Percentiles rank a stretch among this genome's conserved stretches.
These are phyloP conservation scores for Didymodactylos carnosus DNA, from an alignment of 2,888 invertebrate genomes.

Conservation along the genomic window DNA sequence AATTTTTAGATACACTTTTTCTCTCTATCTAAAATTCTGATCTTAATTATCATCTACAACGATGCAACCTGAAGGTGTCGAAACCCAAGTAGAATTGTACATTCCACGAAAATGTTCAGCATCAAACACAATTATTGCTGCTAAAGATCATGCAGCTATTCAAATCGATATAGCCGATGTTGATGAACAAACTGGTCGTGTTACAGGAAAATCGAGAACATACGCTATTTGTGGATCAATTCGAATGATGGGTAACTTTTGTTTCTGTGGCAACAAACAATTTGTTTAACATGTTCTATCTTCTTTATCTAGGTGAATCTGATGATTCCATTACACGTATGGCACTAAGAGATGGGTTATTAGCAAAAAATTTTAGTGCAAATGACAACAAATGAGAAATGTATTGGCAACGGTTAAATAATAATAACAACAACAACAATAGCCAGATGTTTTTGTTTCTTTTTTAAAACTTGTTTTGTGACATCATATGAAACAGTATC, in stretches of 20 bases:
- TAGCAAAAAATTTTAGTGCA: background rate
- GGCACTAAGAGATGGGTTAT: slow-evolving; percentile 8
- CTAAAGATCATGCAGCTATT: slow-evolving; percentile 95
- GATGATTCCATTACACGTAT: slow-evolving; percentile 7
- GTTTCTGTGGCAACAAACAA: background rate
- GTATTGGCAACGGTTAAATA: too few relatives aligned
- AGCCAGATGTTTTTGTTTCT: too few relatives aligned
- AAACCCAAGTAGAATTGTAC: slow-evolving; percentile 88
- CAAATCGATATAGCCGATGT: slow-evolving; percentile 78
- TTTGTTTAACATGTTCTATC: background rate
- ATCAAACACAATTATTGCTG: slow-evolving; percentile 88
- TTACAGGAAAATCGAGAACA: background rate
- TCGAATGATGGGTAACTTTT: slow-evolving; percentile 13
- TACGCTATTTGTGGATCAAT: slow-evolving; percentile 14
- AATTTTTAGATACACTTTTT: too few relatives aligned
- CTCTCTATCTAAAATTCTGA: too few relatives aligned
- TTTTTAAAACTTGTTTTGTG: too few relatives aligned
- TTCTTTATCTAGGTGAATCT: slow-evolving; percentile 2
- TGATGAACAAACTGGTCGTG: slow-evolving; percentile 8
- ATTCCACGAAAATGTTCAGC: slow-evolving; percentile 98
- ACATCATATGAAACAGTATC: too few relatives aligned
- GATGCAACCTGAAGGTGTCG: too few relatives aligned
- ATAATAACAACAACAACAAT: too few relatives aligned
- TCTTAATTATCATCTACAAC: too few relatives aligned
- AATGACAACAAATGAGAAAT: background rate